A percentile compares a stretch with the other conserved stretches of the same genome.
Conservation (phyloP, 2,888 invertebrate genomes). For the Drosophila percnosoma region DNA sequence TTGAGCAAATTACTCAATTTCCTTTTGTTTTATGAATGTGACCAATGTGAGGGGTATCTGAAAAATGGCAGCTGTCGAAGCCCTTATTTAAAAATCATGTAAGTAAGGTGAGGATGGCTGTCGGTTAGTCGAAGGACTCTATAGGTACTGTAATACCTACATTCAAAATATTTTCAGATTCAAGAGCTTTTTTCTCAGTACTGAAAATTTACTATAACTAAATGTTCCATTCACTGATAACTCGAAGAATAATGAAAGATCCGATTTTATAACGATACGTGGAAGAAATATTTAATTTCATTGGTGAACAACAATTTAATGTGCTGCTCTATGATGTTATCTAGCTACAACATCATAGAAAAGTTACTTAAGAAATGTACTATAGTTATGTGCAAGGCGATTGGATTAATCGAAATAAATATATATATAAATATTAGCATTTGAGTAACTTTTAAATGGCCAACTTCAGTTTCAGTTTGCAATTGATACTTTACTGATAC, state of each 20-base stretch:
- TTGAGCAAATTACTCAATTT: not conserved
- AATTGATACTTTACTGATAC: slow-evolving; percentile 52
- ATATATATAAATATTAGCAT: too few relatives aligned
- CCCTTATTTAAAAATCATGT: not conserved
- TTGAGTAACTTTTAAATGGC: not conserved
- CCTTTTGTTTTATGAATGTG: slow-evolving; percentile 14
- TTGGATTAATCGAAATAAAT: not conserved
- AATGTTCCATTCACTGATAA: not conserved
- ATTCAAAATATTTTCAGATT: too few relatives aligned
- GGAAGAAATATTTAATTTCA: not conserved
- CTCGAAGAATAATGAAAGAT: not conserved
- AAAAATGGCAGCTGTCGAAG: slow-evolving; percentile 29
- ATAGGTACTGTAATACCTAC: not conserved
- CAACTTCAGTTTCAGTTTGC: not conserved
- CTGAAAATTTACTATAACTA: not conserved
- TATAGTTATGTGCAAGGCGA: not conserved
- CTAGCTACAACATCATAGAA: not conserved
- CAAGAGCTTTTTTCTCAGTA: not conserved
- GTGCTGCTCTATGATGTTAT: not conserved
- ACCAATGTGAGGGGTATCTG: slow-evolving; percentile 1
- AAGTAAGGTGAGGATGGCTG: too few relatives aligned
- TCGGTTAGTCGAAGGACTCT: not conserved
- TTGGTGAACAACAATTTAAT: not conserved
- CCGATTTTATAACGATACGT: not conserved
- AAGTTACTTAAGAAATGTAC: not conserved